Conservation (phyloP, 2,888 invertebrate genomes). For the Leptinotarsa haldemani region DNA sequence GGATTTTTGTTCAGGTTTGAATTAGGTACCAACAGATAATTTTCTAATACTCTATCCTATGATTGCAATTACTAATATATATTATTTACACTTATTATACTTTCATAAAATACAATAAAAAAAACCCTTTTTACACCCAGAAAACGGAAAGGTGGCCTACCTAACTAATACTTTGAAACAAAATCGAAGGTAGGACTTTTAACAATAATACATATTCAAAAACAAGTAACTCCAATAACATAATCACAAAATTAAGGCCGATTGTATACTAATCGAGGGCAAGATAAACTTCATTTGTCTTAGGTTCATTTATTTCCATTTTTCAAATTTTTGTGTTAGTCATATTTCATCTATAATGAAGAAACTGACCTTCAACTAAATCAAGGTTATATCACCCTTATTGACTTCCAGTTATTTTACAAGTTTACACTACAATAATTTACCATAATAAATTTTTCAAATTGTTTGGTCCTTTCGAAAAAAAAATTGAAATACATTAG, state of each 20-base stretch:
- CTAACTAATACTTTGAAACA: not conserved
- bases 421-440: conserved; percentile 2
- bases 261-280: conserved; percentile 16
- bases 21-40: not conserved
- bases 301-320: too few species aligned
- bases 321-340: too few species aligned
- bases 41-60: conserved; percentile 13
- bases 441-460: not conserved
- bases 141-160: not conserved
- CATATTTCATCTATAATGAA: not conserved
- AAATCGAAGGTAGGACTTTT: not conserved
- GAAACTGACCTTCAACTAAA: not conserved
- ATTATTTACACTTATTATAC: not conserved
- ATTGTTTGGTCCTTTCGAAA: conserved; percentile 11
- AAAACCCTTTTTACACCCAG: not conserved
- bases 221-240: not conserved
- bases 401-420: conserved; percentile 30
- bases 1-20: not conserved
- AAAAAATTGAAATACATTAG: not conserved
- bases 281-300: conserved; percentile 1
- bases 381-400: conserved; percentile 31
- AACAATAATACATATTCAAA: not conserved
- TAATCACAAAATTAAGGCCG: not conserved
- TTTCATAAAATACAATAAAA: not conserved
- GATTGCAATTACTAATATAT: conserved; percentile 17